Percentiles rank a stretch among this genome's conserved stretches.
These are phyloP conservation scores for Argyrosomus japonicus DNA, from an alignment of 2,113 vertebrate species.

Conservation along the genomic window DNA sequence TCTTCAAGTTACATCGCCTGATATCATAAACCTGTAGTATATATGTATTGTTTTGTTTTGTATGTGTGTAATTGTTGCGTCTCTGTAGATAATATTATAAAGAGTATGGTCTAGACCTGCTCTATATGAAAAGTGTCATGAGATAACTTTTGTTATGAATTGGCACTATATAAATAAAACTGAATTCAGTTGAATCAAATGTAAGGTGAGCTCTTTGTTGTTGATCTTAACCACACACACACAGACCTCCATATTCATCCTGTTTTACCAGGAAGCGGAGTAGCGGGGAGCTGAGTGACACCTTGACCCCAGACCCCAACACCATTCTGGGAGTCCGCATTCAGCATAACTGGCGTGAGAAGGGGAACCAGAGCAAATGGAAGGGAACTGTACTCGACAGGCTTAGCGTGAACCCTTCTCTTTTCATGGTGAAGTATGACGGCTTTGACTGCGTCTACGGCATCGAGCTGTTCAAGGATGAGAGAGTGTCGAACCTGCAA, in stretches of 20 bases:
- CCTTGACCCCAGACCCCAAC: slow-evolving; percentile 81
- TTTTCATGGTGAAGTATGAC: slow-evolving; percentile 89
- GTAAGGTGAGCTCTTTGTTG: background rate
- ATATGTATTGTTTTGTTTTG: background rate
- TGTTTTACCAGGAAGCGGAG: slow-evolving; percentile 82
- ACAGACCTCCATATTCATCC: background rate
- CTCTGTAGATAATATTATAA: no score
- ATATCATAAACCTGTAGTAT: background rate
- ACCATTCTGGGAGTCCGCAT: slow-evolving; percentile 85
- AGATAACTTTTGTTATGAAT: no score
- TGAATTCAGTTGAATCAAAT: background rate
- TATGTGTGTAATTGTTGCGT: no score
- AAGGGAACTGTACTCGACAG: slow-evolving; percentile 87
- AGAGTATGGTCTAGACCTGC: no score
- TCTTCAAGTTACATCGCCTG: background rate
- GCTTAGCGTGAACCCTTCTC: slow-evolving; percentile 84
- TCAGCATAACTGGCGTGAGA: slow-evolving; percentile 88
- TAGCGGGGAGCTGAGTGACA: slow-evolving; percentile 86
- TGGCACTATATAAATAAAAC: no score
- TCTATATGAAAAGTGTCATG: no score
- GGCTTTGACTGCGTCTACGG: slow-evolving; percentile 89
- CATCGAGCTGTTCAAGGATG: slow-evolving; percentile 88
- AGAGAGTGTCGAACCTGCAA: slow-evolving; percentile 85
- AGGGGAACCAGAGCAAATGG: slow-evolving; percentile 87
- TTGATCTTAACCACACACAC: background rate